Percentiles rank a stretch among this genome's conserved stretches.
phyloP scores from a whole-genome alignment of 2,888 invertebrate genomes.

The Enchytraeus crypticus region DNA sequence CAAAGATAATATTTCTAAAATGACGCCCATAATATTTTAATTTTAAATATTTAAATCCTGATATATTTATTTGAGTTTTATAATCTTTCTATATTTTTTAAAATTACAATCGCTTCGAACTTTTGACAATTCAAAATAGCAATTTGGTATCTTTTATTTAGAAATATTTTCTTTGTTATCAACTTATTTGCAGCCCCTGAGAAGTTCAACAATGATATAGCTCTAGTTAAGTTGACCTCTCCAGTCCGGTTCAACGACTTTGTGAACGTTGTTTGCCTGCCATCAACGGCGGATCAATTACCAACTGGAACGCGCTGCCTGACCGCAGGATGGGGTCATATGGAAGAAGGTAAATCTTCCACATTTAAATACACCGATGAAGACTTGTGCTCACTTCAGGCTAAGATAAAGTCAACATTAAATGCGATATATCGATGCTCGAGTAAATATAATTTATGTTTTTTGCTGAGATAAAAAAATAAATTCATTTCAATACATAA shows the following conservation, averaged over 20 bases:
- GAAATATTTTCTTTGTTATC: too few species aligned
- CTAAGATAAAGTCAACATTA: too few species aligned
- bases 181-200: constrained; percentile 21
- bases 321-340: constrained; percentile 39
- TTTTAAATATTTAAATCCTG: too few species aligned
- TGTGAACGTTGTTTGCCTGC: constrained; percentile 33
- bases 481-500: too few species aligned
- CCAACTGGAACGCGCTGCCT: constrained; percentile 29
- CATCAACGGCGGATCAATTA: constrained; percentile 23
- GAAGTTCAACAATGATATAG: constrained; percentile 33
- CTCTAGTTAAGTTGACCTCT: constrained; percentile 32
- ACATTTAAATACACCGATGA: too few species aligned
- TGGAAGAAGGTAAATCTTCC: constrained; percentile 21
- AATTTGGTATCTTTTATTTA: too few species aligned
- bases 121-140: background rate
- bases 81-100: background rate
- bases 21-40: too few species aligned
- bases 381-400: too few species aligned
- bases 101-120: background rate
- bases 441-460: background rate
- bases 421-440: background rate
- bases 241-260: constrained; percentile 26
- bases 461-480: too few species aligned
- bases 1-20: too few species aligned
- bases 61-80: background rate